Conservation (phyloP, 2,797 vertebrate species). For the Acanthopagrus latus region DNA sequence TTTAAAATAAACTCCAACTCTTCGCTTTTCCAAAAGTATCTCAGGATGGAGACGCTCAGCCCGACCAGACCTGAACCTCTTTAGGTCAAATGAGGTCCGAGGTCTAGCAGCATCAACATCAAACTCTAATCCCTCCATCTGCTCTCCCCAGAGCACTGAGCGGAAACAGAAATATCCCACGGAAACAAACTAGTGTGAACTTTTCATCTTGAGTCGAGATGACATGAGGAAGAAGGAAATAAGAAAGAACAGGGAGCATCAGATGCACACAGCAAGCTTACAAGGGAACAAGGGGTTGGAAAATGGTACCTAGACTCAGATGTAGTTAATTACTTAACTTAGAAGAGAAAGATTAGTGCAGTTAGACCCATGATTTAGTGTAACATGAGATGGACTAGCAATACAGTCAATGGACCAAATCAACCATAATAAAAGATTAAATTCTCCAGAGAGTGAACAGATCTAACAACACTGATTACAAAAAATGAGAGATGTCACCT, state of each 20-base stretch:
- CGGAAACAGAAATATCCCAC: conserved; percentile 22
- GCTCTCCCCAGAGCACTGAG: conserved; percentile 11
- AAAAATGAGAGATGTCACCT: no score
- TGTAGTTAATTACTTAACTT: no score
- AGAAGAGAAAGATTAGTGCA: not conserved
- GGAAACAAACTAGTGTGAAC: conserved; percentile 18
- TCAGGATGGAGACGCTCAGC: not conserved
- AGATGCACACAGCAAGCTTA: not conserved
- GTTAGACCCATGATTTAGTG: not conserved
- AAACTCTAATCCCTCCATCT: conserved; percentile 46
- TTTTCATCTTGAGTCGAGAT: conserved; percentile 1
- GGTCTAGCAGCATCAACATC: conserved; percentile 21
- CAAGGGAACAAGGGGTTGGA: not conserved
- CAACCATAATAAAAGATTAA: not conserved
- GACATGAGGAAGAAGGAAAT: conserved; percentile 12
- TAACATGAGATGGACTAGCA: no score
- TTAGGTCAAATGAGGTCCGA: conserved; percentile 13
- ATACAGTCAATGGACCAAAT: not conserved
- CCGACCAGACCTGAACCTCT: not conserved
- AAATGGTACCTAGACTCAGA: not conserved
- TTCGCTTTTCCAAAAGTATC: not conserved
- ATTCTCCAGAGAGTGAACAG: not conserved
- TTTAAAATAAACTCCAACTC: no score
- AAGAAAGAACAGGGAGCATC: conserved; percentile 7
- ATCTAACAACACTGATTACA: no score